Evolutionary conservation across 2,113 vertebrate genomes (phyloP).

Genomic region (Rhinoptilus africanus): DNA sequence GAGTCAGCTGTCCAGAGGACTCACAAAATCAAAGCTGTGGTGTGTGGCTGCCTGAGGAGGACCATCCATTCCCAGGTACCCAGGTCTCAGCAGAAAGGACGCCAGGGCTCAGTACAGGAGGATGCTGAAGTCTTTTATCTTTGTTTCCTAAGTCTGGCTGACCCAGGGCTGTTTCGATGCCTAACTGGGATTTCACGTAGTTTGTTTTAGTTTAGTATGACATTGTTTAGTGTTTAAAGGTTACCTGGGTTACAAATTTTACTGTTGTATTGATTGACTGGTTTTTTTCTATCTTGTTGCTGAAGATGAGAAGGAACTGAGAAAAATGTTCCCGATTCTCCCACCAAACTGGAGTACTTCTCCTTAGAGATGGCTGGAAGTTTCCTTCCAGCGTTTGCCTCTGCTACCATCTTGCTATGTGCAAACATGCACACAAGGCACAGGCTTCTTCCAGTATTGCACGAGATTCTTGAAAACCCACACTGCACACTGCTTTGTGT

Average conservation of each 20-base stretch:
- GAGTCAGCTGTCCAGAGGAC: not conserved
- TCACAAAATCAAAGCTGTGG: not conserved
- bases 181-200: not conserved
- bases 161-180: not conserved
- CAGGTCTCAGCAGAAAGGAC: not conserved
- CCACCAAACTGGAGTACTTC: not conserved
- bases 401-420: not conserved
- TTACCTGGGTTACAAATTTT: constrained; percentile 25
- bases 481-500: not conserved
- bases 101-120: rapidly evolving
- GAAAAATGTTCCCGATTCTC: not conserved
- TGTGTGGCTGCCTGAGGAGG: not conserved
- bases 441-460: not conserved
- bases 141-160: not conserved
- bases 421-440: not conserved
- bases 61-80: not conserved
- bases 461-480: not conserved
- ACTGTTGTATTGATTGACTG: not conserved
- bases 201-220: constrained; percentile 29
- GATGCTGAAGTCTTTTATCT: not conserved
- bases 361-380: not conserved
- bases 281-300: not conserved
- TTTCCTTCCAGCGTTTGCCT: not conserved
- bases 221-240: constrained; percentile 30
- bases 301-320: not conserved